These are phyloP conservation scores for Cyclophora albipunctata DNA, from an alignment of 2,888 invertebrate genomes.

Conservation along the genomic window DNA sequence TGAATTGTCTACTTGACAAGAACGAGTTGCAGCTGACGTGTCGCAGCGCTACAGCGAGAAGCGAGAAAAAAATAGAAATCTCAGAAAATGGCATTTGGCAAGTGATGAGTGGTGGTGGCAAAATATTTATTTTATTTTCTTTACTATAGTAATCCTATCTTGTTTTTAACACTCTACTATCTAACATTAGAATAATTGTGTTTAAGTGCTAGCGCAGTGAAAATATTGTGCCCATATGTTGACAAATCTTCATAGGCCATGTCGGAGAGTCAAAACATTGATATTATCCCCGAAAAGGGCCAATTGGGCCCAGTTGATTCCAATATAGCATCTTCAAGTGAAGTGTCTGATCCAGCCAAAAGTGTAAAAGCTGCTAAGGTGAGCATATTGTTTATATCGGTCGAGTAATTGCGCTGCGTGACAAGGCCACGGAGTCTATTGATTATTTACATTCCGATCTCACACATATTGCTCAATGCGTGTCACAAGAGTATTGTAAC, in stretches of 20 bases:
- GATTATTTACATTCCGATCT: slow-evolving; percentile 8
- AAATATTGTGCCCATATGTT: slow-evolving; percentile 46
- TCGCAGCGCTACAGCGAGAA: slow-evolving; percentile 11
- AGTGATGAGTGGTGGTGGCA: slow-evolving; percentile 53
- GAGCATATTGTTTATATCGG: slow-evolving; percentile 2
- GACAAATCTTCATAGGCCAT: slow-evolving; percentile 47
- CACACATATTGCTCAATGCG: background rate
- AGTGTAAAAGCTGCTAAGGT: slow-evolving; percentile 60
- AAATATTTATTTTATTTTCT: slow-evolving; percentile 38
- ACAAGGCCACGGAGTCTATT: slow-evolving; percentile 13
- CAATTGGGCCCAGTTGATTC: slow-evolving; percentile 42
- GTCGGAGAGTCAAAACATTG: slow-evolving; percentile 63
- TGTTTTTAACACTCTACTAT: slow-evolving; percentile 5
- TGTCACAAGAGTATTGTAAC: background rate
- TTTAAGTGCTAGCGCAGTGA: slow-evolving; percentile 17
- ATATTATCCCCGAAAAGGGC: slow-evolving; percentile 48
- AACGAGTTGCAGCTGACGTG: too few species aligned
- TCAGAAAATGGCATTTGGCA: slow-evolving; percentile 30
- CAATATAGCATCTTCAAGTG: slow-evolving; percentile 53
- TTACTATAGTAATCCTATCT: slow-evolving; percentile 9
- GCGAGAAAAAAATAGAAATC: too few species aligned
- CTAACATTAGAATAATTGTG: slow-evolving; percentile 9
- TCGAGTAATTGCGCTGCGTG: slow-evolving; percentile 9
- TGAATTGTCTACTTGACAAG: too few species aligned
- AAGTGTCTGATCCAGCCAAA: slow-evolving; percentile 49